Evolutionary conservation across 2,797 vertebrate species (phyloP), one percentile per base, ranked within the genome.

Genomic region (Vespertilio murinus): DNA sequence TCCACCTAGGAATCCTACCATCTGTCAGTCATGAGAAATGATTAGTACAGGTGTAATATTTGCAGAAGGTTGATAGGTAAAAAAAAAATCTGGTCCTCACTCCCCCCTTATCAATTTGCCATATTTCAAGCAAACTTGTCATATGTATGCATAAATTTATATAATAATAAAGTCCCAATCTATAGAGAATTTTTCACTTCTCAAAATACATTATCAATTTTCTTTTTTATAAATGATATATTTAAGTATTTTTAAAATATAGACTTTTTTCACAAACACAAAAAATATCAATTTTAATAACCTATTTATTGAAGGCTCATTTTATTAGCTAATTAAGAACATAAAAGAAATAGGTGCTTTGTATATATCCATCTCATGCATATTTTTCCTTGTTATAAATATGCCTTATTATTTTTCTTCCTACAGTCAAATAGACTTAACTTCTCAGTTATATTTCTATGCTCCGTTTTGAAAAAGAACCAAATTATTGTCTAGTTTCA

Each of bases 251-350:
- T 81, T 73, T n/a, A 84, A 87, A 88, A 70, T 59, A 54, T 13
- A 47, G 30, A 22, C 11, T 73, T 81, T 42, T 88, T 67, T 83
- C 47, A 83, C 69, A 90, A 79, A 56, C 9, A 40, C 11, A 54
- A 30, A 40, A 64, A 91, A 69, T 18, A 83, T 3, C 8, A 81
- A 69, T 90, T 94, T 89, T 74, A 78, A 40, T 59, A 65, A 94
- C n/a, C 11, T 74, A 2, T 64, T 82, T 81, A 78, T 42, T 87
- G 52, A 90, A 87, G 52, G 5, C 12, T 70, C 10, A 38, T 71
- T 93, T 87, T 94, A 54, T 33, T 40, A 78, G 18, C 40, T 84
- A 92, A 80, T 28, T 75, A 54, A 75, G 45, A 95, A 49, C 17
- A 80, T 80, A 28, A 93, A 79, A 64, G 11, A 92, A 84, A 59